Conservation (phyloP, 1,140 invertebrate genomes). For the Magallana gigas region DNA sequence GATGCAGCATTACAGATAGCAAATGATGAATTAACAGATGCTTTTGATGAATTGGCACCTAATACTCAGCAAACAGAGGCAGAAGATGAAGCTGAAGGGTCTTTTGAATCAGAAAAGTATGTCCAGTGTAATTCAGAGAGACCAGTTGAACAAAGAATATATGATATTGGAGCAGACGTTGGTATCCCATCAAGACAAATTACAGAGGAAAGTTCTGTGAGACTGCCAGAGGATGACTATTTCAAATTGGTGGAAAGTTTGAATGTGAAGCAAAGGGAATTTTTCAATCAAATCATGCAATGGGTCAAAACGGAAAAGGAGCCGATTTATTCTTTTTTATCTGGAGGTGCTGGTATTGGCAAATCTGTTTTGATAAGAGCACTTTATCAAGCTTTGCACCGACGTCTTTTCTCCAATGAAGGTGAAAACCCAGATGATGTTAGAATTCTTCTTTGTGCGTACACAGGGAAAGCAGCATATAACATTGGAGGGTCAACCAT, state of each 20-base stretch:
- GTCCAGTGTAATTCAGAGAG: conserved; percentile 33
- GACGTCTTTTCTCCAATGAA: not conserved
- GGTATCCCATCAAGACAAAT: conserved; percentile 18
- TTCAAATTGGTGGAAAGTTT: too few species aligned
- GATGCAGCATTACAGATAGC: not conserved
- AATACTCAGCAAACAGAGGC: not conserved
- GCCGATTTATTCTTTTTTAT: conserved; percentile 42
- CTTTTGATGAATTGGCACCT: conserved; percentile 30
- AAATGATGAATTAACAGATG: not conserved
- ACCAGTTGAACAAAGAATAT: conserved; percentile 38
- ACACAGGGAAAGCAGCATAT: conserved; percentile 55
- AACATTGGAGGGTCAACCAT: conserved; percentile 37
- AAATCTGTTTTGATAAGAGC: conserved; percentile 27
- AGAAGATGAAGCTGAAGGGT: not conserved
- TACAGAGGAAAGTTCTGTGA: not conserved
- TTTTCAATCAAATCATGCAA: conserved; percentile 36
- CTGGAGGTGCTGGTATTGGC: conserved; percentile 52
- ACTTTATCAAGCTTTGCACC: not conserved
- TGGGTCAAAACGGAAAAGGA: conserved; percentile 36
- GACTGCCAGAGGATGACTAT: conserved; percentile 36
- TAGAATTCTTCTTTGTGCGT: conserved; percentile 46
- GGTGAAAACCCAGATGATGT: conserved; percentile 52
- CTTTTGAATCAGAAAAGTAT: not conserved
- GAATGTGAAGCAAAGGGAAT: conserved; percentile 47
- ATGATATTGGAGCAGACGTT: conserved; percentile 45